These are phyloP conservation scores for Pseudochirops corinnae DNA, from an alignment of 2,797 vertebrate species.

Conservation along the genomic window DNA sequence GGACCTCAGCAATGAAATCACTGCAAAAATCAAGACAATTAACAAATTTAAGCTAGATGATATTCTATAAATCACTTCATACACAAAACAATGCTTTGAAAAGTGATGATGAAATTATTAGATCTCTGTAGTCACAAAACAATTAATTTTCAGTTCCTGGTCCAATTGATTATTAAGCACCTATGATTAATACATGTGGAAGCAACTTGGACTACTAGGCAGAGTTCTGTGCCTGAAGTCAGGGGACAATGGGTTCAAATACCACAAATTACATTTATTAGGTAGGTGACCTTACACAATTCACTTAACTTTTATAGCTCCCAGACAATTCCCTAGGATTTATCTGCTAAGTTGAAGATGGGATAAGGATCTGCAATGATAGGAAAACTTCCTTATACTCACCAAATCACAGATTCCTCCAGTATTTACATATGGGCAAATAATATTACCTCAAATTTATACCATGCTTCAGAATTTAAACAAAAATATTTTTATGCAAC, in stretches of 20 bases:
- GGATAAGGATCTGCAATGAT: neutral
- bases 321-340: neutral
- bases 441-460: neutral
- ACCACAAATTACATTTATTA: neutral
- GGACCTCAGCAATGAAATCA: conserved; percentile 56
- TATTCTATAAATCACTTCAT: conserved; percentile 60
- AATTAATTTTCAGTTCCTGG: conserved; percentile 49
- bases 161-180: neutral
- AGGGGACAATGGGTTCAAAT: neutral
- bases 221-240: neutral
- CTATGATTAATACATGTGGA: neutral
- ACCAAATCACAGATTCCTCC: neutral
- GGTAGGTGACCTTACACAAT: neutral
- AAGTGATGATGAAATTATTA: conserved; percentile 54
- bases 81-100: conserved; percentile 66
- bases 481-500: neutral
- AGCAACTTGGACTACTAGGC: neutral
- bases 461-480: neutral
- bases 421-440: neutral
- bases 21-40: conserved; percentile 70
- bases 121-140: conserved; percentile 59
- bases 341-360: neutral
- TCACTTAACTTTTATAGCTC: neutral
- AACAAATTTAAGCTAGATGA: conserved; percentile 59
- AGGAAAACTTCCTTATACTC: neutral